Conservation (phyloP, 1,140 invertebrate genomes). For the Papilio glaucus region DNA sequence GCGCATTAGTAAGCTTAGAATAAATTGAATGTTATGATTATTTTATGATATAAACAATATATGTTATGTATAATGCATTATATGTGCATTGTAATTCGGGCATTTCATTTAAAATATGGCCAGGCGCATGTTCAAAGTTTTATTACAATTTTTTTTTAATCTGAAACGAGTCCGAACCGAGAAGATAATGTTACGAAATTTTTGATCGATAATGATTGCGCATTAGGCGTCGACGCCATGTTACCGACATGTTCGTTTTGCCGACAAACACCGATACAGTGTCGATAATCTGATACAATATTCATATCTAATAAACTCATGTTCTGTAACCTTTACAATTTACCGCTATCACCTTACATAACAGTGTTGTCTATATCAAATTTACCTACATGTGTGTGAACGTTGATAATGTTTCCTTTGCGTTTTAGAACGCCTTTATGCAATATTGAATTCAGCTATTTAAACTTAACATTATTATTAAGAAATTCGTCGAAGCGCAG, state of each 20-base stretch:
- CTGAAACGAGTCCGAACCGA: conserved; percentile 5
- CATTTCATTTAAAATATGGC: background rate
- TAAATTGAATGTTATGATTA: conserved; percentile 10
- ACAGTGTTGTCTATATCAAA: conserved; percentile 54
- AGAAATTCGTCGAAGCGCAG: conserved; percentile 8
- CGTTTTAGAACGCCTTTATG: conserved; percentile 31
- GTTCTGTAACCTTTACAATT: conserved; percentile 69
- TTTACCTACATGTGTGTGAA: conserved; percentile 53
- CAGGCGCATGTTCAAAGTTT: background rate
- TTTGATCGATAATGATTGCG: conserved; percentile 44
- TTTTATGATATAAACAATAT: background rate
- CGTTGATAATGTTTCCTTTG: conserved; percentile 48
- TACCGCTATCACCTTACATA: conserved; percentile 72
- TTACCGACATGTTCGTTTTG: conserved; percentile 43
- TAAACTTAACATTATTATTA: conserved; percentile 1
- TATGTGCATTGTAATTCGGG: background rate
- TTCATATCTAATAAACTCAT: conserved; percentile 76
- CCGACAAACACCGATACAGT: conserved; percentile 59
- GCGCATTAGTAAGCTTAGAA: conserved; percentile 16
- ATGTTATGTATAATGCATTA: background rate
- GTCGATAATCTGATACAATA: conserved; percentile 68
- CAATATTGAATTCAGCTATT: conserved; percentile 20
- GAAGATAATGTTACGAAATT: conserved; percentile 43
- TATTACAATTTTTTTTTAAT: background rate
- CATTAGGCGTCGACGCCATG: conserved; percentile 44